Conservation (phyloP, 2,113 vertebrate species). For the Elachura formosa region DNA sequence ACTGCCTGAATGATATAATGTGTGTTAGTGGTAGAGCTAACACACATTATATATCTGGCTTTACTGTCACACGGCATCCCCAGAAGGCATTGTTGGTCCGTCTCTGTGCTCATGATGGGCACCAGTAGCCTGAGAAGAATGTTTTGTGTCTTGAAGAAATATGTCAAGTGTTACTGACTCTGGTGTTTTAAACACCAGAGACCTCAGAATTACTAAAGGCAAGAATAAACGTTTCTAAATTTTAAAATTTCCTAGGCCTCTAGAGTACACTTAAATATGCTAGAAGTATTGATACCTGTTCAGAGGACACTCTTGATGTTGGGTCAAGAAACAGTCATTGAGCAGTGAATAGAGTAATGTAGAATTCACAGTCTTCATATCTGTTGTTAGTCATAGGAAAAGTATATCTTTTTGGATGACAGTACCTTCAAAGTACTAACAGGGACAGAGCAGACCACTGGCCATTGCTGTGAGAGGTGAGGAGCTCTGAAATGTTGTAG, state of each 20-base stretch:
- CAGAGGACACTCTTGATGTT: not conserved
- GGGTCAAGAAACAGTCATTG: not conserved
- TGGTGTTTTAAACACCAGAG: not conserved
- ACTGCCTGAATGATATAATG: not conserved
- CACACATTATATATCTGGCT: not conserved
- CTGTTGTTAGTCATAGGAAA: not conserved
- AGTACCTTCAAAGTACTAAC: not conserved
- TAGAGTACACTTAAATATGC: not conserved
- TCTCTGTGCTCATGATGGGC: fast-evolving
- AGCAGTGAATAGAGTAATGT: not conserved
- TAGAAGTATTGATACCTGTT: not conserved
- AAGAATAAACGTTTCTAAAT: not conserved
- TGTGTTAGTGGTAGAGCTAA: not conserved
- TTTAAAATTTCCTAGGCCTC: not conserved
- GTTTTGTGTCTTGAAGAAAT: not conserved
- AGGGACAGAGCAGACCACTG: not conserved
- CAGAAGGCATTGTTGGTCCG: fast-evolving
- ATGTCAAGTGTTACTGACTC: not conserved
- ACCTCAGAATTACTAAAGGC: not conserved
- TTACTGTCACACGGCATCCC: fast-evolving
- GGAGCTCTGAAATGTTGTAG: not conserved
- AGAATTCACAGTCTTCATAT: not conserved
- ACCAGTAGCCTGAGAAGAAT: not conserved
- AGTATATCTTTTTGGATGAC: not conserved
- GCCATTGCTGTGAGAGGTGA: not conserved